Base-by-base conservation (phyloP, 1,140 invertebrate genomes). In the Dinoponera quadriceps region DNA sequence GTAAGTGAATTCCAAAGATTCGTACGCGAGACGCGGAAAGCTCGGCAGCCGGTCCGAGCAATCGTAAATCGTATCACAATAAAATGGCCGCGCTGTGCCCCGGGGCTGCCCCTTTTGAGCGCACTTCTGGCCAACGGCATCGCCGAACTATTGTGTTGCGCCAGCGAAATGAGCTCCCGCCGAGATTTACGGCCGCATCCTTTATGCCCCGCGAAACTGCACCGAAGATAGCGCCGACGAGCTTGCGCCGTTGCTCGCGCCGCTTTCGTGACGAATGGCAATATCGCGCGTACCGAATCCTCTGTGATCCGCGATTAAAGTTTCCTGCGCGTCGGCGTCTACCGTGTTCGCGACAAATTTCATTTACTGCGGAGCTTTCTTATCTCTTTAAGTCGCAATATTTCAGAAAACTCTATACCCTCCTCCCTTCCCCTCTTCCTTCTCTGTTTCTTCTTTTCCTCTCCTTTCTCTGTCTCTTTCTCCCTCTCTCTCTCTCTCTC, bases 21-120 rank as follows among this genome's bases (percentile, higher is more conserved):
- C 75, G 60, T 80, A 78, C 27, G 59, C 14, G 51, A 59, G 59
- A 75, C n/a, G 22, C 20, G 25, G 68, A 59, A 73, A 81, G 20
- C 65, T 85, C 75, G 55, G 71, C 63, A 71, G 82, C 80, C 29
- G 62, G 68, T 60, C 74, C 48, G 82, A 84, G 75, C 66, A 88
- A 92, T 85, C 90, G 88, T 92, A 91, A 91, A 92, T 92, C 88
- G 86, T 85, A 83, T 80, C 83, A 87, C 86, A 84, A 89, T 91
- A 89, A 92, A 91, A 92, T 87, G 89, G 82, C 82, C 81, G 68
- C 38, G 38, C 38, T 44, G 33, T 63, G 65, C 66, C 75, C 75
- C 48, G 66, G 62, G 72, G 72, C 72, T 44, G 38, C 73, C 73
- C 85, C 87, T 90, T 85, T 87, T 83, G 84, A 75, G 59, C 81